Evolutionary conservation across 1,140 invertebrate genomes (phyloP).

Genomic region (Leguminivora glycinivorella): DNA sequence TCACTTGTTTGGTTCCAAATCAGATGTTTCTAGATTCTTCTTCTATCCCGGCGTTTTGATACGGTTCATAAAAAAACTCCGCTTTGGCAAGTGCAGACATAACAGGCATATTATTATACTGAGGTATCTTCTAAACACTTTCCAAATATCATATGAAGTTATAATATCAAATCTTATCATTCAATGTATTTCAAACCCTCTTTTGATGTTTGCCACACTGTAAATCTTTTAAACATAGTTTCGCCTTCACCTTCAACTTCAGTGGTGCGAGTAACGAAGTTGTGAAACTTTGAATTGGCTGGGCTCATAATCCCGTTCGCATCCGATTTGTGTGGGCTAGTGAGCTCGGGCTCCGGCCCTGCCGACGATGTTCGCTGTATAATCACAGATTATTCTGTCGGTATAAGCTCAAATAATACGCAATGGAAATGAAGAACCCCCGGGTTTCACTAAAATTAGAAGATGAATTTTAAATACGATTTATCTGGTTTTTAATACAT

Average conservation of each 20-base stretch:
- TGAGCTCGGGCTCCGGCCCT: neutral
- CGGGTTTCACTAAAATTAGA: neutral
- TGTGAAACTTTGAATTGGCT: conserved; percentile 67
- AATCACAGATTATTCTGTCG: conserved; percentile 21
- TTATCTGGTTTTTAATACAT: no score
- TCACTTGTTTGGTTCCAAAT: no score
- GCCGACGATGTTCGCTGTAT: neutral
- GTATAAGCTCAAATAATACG: conserved; percentile 49
- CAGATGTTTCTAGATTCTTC: no score
- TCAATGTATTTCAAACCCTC: neutral
- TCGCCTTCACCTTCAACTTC: conserved; percentile 57
- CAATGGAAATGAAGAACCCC: neutral
- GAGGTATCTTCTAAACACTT: neutral
- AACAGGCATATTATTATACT: no score
- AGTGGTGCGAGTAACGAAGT: conserved; percentile 62
- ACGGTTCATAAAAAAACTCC: no score
- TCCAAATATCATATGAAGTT: neutral
- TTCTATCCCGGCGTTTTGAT: no score
- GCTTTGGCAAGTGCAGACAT: no score
- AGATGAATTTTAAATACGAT: neutral
- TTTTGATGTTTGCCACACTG: neutral
- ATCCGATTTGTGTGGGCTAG: conserved; percentile 28
- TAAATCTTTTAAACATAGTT: conserved; percentile 50
- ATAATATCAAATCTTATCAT: neutral
- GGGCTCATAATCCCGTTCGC: conserved; percentile 33